Percentiles rank a stretch among this genome's conserved stretches.
Conservation (phyloP, 2,797 vertebrate genomes). For the Eidolon dupreanum region DNA sequence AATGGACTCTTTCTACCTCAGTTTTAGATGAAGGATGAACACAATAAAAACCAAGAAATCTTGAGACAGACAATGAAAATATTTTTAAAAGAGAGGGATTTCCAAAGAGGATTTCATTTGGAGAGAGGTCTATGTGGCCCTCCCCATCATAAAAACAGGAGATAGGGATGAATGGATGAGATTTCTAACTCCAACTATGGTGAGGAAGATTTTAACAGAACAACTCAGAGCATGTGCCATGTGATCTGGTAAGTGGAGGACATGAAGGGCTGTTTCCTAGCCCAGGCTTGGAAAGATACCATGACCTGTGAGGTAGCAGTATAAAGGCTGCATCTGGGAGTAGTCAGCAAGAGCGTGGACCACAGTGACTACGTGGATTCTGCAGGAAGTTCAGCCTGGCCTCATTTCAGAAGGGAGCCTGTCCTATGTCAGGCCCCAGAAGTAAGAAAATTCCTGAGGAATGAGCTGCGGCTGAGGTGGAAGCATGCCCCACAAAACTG, state of each 20-base stretch:
- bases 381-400: neutral
- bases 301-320: neutral
- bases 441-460: neutral
- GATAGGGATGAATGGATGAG: neutral
- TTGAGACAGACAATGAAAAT: neutral
- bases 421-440: neutral
- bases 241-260: neutral
- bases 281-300: neutral
- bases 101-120: neutral
- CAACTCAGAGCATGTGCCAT: rapidly evolving
- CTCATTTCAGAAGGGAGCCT: neutral
- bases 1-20: neutral
- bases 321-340: neutral
- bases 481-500: neutral
- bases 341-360: neutral
- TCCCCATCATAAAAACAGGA: neutral
- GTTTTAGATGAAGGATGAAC: neutral
- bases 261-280: neutral
- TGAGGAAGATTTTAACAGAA: neutral
- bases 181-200: neutral
- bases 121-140: neutral
- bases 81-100: neutral
- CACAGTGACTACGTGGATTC: neutral
- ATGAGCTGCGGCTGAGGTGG: neutral
- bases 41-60: neutral